These are phyloP conservation scores for Phylloscopus whistleri DNA, from an alignment of 2,113 vertebrate genomes.

Conservation along the genomic window DNA sequence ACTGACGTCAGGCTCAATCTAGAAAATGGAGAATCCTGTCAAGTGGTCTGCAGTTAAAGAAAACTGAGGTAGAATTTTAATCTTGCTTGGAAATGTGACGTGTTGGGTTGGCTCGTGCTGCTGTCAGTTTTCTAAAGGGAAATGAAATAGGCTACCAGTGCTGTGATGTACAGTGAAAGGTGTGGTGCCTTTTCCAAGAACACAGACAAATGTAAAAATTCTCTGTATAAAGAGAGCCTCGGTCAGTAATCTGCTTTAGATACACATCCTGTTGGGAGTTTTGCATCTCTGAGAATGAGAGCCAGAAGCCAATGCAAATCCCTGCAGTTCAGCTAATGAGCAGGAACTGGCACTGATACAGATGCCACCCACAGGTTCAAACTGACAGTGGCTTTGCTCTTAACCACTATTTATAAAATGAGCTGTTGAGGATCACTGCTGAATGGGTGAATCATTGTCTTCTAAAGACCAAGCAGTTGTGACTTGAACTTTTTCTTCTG, in stretches of 20 bases:
- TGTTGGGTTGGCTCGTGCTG: neutral
- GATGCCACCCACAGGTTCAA: neutral
- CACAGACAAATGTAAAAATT: neutral
- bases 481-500: neutral
- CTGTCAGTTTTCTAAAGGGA: neutral
- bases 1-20: neutral
- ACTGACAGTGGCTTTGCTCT: neutral
- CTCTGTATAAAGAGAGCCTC: neutral
- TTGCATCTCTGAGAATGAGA: neutral
- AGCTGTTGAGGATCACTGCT: neutral
- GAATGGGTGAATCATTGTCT: neutral
- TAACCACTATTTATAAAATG: neutral
- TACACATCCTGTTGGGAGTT: neutral
- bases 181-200: neutral
- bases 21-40: neutral
- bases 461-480: neutral
- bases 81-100: neutral
- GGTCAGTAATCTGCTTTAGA: neutral
- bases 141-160: neutral
- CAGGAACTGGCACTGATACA: neutral
- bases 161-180: neutral
- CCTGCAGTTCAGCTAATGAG: neutral
- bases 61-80: neutral
- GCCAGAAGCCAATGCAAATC: neutral
- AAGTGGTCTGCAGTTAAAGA: neutral